Evolutionary conservation across 2,113 vertebrate genomes (phyloP), one percentile per base, ranked within the genome.

Genomic region (Mustela nigripes): DNA sequence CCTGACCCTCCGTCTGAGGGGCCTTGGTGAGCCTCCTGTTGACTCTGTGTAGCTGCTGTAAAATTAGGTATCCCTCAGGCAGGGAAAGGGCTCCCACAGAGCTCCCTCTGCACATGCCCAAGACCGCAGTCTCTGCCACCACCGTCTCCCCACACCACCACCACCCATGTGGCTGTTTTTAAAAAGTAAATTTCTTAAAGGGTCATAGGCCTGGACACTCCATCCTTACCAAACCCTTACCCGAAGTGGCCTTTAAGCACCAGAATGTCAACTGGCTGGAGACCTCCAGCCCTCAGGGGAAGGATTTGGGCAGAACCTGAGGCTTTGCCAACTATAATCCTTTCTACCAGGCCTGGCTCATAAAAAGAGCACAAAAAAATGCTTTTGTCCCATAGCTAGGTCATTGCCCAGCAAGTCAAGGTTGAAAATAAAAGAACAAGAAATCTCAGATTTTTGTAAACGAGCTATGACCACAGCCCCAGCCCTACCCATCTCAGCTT

Each of bases 351-450:
- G 7, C 22, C 56, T 92, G 79, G 90, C 84, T 94, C 31, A 90
- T 73, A 80, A 78, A 79, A 93, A 85, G 63, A 94, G 86, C 16
- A 39, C 48, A 96, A 58, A 67, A 62, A 95, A 88, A 87, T 89
- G 71, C 80, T 84, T 96, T 81, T 96, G 53, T 95, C 78, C 81
- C 42, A 84, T 62, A 84, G 74, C 39, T 87, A 63, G 69, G 60
- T 48, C 65, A 56, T 86, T 98, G 87, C 53, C 96, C 73, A 94
- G 71, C 42, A 93, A 96, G 69, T 91, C 48, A 93, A 96, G 28
- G 63, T 85, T 10, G 89, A 96, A 84, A 98, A 98, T 97, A 98
- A 98, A 98, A 74, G 78, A 97, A 89, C 79, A 19, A 9, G 56
- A 96, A 79, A 92, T 76, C 67, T 87, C 31, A 87, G 89, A 26